Evolutionary conservation across 2,797 vertebrate genomes (phyloP), one percentile per base, ranked within the genome.

Genomic region (Lithobates pipiens): DNA sequence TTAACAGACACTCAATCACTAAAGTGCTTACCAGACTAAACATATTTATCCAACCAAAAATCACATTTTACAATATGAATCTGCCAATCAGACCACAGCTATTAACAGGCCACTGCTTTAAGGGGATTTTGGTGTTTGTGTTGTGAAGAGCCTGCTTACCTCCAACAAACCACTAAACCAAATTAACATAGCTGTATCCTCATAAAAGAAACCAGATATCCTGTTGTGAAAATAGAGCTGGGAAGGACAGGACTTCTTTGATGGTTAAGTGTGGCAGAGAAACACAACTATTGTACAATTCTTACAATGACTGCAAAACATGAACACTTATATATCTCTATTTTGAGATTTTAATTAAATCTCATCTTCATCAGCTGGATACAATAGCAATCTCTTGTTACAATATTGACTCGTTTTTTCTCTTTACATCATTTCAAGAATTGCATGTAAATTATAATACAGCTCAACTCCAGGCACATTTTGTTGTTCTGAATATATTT

Each of bases 181-280:
- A 96, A 96, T 96, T 95, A 95, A 95, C 95, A 94, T 94, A 94
- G 93, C 93, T 95, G 91, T 94, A 94, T 95, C 94, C 95, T 95
- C 94, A 95, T 95, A 95, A 95, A 96, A 95, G 94, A 94, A 96
- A 95, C 94, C 94, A 95, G 95, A 95, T 95, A 95, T 95, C 94
- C 94, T 95, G 93, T 95, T 95, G 94, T 95, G 94, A 95, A 95
- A 95, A 94, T 89, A 91, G 94, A 93, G 91, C 91, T 91, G 91
- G 93, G 93, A 93, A 93, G 93, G 92, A 93, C 93, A 93, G 92
- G 91, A 90, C 89, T 93, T 92, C 93, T 95, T 95, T 95, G 94
- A 95, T 93, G 93, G 92, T 91, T 91, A 92, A 83, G 93, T 85
- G 91, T 92, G 92, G 92, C 92, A 93, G 93, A 94, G 83, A 83